Evolutionary conservation across 30 jellyfish, hydroid and myxozoan genomes (phyloP).

Genomic region (Cassiopea xamachana): DNA sequence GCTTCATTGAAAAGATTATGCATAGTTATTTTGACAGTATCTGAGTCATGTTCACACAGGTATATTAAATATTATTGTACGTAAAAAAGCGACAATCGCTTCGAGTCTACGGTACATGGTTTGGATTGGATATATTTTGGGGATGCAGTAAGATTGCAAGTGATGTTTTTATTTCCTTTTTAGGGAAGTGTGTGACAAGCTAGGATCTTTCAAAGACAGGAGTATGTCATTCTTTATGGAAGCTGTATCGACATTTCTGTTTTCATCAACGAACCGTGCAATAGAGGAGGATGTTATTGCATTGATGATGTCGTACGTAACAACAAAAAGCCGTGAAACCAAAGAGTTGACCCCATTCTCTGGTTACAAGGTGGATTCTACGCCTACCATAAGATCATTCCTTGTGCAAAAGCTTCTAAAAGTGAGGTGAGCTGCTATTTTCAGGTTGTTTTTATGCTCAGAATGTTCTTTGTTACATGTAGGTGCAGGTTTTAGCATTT

Average conservation of each 20-base stretch:
- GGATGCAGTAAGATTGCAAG: too few relatives aligned
- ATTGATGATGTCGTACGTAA: conserved; percentile 61
- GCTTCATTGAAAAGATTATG: too few relatives aligned
- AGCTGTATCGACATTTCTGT: conserved; percentile 70
- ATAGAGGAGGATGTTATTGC: conserved; percentile 41
- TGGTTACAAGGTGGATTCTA: conserved; percentile 78
- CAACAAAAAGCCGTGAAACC: conserved; percentile 47
- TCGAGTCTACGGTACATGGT: too few relatives aligned
- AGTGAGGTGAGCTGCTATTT: neutral
- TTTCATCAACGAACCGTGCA: conserved; percentile 30
- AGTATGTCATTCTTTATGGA: conserved; percentile 71
- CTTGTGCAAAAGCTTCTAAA: conserved; percentile 78
- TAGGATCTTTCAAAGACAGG: conserved; percentile 50
- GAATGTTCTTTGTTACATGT: too few relatives aligned
- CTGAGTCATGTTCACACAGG: too few relatives aligned
- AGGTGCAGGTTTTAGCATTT: too few relatives aligned
- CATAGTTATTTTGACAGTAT: too few relatives aligned
- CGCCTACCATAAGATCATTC: conserved; percentile 85
- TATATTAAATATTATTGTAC: too few relatives aligned
- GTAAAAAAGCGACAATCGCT: too few relatives aligned
- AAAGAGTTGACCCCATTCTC: conserved; percentile 74
- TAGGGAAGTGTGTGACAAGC: conserved; percentile 22
- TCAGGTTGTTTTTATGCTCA: too few relatives aligned
- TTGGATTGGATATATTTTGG: too few relatives aligned
- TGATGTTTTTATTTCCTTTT: neutral